phyloP scores from a whole-genome alignment of 2,888 invertebrate species.

The Elysia crispata region DNA sequence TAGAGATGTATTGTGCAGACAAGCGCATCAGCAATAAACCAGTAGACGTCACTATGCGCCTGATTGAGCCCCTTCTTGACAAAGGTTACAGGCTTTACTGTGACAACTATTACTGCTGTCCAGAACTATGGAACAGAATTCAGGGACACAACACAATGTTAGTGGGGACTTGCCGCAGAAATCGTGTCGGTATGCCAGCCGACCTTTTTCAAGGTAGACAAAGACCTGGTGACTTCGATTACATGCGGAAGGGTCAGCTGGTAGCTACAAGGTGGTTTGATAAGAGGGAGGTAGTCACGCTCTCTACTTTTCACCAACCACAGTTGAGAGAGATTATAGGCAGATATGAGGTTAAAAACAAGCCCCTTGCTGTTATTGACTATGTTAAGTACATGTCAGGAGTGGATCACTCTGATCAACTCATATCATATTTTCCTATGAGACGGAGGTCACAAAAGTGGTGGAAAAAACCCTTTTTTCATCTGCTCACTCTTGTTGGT shows the following conservation, averaged over 20 bases:
- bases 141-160: neutral
- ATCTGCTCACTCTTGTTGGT: neutral
- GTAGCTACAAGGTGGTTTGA: conserved; percentile 34
- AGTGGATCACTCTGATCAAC: conserved; percentile 27
- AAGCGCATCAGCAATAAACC: conserved; percentile 13
- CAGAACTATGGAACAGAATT: neutral
- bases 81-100: neutral
- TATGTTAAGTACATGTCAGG: conserved; percentile 42
- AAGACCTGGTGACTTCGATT: neutral
- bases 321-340: neutral
- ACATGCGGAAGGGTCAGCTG: neutral
- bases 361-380: conserved; percentile 21
- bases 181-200: conserved; percentile 31
- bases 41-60: neutral
- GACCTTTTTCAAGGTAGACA: neutral
- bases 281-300: conserved; percentile 27
- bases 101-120: conserved; percentile 2
- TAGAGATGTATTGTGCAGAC: conserved; percentile 29
- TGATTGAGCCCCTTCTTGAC: neutral
- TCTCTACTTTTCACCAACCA: conserved; percentile 25
- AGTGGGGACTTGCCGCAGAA: conserved; percentile 25
- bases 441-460: conserved; percentile 29
- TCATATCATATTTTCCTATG: conserved; percentile 31
- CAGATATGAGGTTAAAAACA: conserved; percentile 18
- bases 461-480: conserved; percentile 2